Base-by-base conservation (phyloP, 2,888 invertebrate species). In the Heliconius hortense region DNA sequence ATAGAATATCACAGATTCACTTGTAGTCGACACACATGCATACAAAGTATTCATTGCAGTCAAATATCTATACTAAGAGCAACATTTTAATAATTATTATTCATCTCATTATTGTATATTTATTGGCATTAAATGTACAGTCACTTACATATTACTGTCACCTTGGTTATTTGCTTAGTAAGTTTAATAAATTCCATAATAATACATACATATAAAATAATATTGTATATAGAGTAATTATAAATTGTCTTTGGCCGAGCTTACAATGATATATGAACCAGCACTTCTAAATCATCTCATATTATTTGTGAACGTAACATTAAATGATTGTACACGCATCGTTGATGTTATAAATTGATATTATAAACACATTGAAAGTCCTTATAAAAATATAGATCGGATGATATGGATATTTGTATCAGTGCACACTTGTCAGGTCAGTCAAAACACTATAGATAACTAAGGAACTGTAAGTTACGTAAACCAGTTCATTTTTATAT, bases 1-100 rank as follows among this genome's bases (percentile, higher is more conserved):
- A 81, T 79, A 76, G 60, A 75, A 63, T 82, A 82, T 82, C 82
- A 82, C 82, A 82, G 82, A 81, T 79, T 77, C 79, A 80, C 79
- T 81, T 81, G 77, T 79, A 77, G 73, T 77, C 76, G 77, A 79
- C 74, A 78, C 76, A 76, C 48, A 63, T 48, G 69, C 73, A 76
- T 64, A 48, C 69, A 56, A 76, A 76, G 62, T 69, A 68, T 69
- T 62, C 69, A 60, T 28, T 71, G 70, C 71, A 73, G 71, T 77
- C 77, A 68, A 71, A 72, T 64, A 62, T 31, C 24, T 76, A 72
- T 53, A 24, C 66, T 68, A 72, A 66, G 53, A 68, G 48, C 53
- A 72, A 60, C 69, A 35, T 56, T 69, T 35, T 35, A 35, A 28
- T 56, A 26, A 56, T 53, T 48, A 66, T 35, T 21, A 66, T 63